Evolutionary conservation across 2,113 vertebrate species (phyloP), one percentile per base, ranked within the genome.

Genomic region (Cyphomyrus plagiostoma): DNA sequence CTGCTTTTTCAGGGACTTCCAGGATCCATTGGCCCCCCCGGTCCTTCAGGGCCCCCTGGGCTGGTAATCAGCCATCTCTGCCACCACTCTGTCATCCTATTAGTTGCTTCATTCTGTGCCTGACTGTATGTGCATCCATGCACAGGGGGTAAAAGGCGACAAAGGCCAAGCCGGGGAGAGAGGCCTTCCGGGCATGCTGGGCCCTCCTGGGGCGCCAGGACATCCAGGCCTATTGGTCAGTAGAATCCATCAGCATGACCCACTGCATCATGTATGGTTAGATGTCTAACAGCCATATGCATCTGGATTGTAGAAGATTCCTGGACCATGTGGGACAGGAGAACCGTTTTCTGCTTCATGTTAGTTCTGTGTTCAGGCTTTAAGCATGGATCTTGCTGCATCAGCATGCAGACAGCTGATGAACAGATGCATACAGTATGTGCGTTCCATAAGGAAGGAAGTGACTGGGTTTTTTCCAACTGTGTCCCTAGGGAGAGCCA

Each of bases 111-210:
- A 19, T 58, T 88, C 30, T 19, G 45, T 56, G 58, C 42, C n/a
- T 56, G 88, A 88, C 17, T n/a, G 17, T 50, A 46, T 48, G 46
- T 53, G 46, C 87, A 49, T 87, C 66, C n/a, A 7, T 83, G 5
- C 50, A 39, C 87, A 99, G 98, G 97, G 98, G 48, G 91, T 95
- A 89, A 97, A 97, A 93, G 98, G 98, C 23, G 98, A 99, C 48
- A 95, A 97, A 13, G 98, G 98, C 77, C 91, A 97, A 0, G 13
- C 13, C 0, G 98, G 98, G 50, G 98, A 98, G 88, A 96, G 97
- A 91, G 98, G 98, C 13, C 94, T 96, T 46, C 92, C 94, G 15
- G 98, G 98, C 48, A 95, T 98, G 91, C 95, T 92, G 1, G 98
- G 98, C 6, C 90, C 96, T 11, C 97, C 97, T 0, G 98, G 98